Base-by-base conservation (phyloP, 2,113 vertebrate genomes). In the Paedocypris sp. region DNA sequence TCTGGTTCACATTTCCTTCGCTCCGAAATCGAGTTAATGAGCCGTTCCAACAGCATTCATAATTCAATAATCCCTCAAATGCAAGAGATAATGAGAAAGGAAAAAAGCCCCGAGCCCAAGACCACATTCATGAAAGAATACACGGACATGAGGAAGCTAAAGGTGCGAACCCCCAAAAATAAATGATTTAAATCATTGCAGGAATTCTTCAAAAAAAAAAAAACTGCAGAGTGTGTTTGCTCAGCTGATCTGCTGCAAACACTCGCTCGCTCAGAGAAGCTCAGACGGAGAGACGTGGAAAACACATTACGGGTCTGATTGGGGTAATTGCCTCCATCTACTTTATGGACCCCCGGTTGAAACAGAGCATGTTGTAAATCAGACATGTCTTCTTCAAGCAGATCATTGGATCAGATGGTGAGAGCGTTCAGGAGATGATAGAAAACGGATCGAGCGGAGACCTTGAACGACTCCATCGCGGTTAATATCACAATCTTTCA, bases 1-100 rank as follows among this genome's bases (percentile, higher is more conserved):
- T 43, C 49, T 49, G 39, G 19, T 11, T 68, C 47, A 47, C 33
- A 35, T 53, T 60, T 43, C 33, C 11, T 7, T 9, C 33, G 18
- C 4, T 45, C 16, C 43, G 20, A 61, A 42, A 57, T 29, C 13
- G 9, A 35, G 51, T 39, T 39, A 39, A 9, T 18, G 35, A 25
- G 35, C 20, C 15, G n/a, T 4, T 33, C n/a, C 38, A 41, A 29
- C 9, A 23, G 16, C 3, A 31, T 19, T 31, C 23, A 41, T 19
- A 29, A 20, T 8, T 26, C 3, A 20, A 18, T 29, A 11, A 31
- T 25, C 15, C 28, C 13, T 41, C 13, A 18, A 56, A 11, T 12
- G n/a, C 33, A 39, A 54, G 35, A 39, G 22, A 25, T 12, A 29
- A 20, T 29, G 26, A 6, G 4, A 23, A 3, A 33, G n/a, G 18